Conservation (phyloP, 2,888 invertebrate genomes). For the Drosophila imparisetae region DNA sequence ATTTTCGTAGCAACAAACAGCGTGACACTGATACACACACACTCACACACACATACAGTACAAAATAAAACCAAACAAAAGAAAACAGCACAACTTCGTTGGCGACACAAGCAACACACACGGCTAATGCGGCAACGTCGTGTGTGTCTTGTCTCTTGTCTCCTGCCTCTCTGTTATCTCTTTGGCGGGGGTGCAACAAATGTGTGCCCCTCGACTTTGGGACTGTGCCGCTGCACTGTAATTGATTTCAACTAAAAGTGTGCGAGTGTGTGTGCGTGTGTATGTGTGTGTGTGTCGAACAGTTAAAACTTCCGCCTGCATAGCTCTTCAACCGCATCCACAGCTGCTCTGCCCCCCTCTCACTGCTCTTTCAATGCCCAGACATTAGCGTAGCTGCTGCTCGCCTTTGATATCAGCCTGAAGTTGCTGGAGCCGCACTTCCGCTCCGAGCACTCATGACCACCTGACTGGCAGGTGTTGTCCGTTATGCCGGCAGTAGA, state of each 20-base stretch:
- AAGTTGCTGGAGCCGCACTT: constrained; percentile 64
- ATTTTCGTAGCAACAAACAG: constrained; percentile 69
- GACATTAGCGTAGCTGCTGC: constrained; percentile 36
- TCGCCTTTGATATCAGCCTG: constrained; percentile 42
- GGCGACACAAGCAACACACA: constrained; percentile 32
- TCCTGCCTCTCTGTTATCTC: neutral
- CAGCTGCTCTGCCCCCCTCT: constrained; percentile 52
- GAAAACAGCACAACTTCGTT: constrained; percentile 36
- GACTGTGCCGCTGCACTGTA: constrained; percentile 34
- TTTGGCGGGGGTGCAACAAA: constrained; percentile 42
- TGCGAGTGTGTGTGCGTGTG: constrained; percentile 18
- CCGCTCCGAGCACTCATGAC: constrained; percentile 46
- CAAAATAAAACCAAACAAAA: neutral
- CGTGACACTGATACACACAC: constrained; percentile 44
- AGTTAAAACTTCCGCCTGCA: constrained; percentile 73
- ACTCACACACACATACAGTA: neutral
- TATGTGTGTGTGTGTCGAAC: constrained; percentile 30
- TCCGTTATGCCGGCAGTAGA: constrained; percentile 55
- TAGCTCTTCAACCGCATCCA: constrained; percentile 65
- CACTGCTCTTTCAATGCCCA: constrained; percentile 7
- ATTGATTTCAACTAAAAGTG: constrained; percentile 62
- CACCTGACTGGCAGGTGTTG: constrained; percentile 67
- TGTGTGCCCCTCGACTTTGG: constrained; percentile 25
- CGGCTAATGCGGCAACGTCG: constrained; percentile 63
- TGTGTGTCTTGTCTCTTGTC: constrained; percentile 61